A percentile compares a stretch with the other conserved stretches of the same genome.
Conservation (phyloP, 2,888 invertebrate genomes). For the Tipula lateralis region DNA sequence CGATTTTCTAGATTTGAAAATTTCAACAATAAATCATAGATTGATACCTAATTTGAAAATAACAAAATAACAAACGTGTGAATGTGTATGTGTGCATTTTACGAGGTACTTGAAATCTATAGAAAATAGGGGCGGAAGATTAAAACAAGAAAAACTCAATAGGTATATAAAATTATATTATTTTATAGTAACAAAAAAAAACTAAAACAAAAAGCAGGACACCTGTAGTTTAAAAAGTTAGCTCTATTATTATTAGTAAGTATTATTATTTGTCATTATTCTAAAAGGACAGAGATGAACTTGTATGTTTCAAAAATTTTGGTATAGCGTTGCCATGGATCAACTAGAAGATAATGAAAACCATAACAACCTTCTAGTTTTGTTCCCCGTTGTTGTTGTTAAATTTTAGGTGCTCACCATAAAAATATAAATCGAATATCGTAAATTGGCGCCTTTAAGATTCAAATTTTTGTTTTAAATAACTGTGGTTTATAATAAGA, state of each 20-base stretch:
- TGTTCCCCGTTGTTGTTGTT: not conserved
- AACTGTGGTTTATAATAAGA: not conserved
- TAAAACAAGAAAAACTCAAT: not conserved
- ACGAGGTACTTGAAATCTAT: not conserved
- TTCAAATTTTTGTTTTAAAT: not conserved
- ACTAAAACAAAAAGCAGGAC: conserved; percentile 9
- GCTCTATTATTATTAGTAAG: not conserved
- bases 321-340: not conserved
- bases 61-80: not conserved
- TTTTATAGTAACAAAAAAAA: not conserved
- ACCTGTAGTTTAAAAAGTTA: conserved; percentile 24
- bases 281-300: not conserved
- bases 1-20: not conserved
- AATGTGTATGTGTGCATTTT: not conserved
- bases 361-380: not conserved
- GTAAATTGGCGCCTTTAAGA: not conserved
- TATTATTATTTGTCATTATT: conserved; percentile 12
- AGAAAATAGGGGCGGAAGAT: not conserved
- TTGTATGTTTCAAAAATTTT: not conserved
- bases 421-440: not conserved
- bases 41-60: not conserved
- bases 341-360: not conserved
- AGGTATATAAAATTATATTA: not conserved
- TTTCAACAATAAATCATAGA: not conserved
- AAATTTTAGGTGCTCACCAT: not conserved